Percentiles rank a stretch among this genome's conserved stretches.
These are phyloP conservation scores for Euplexia lucipara DNA, from an alignment of 2,888 invertebrate genomes.

Conservation along the genomic window DNA sequence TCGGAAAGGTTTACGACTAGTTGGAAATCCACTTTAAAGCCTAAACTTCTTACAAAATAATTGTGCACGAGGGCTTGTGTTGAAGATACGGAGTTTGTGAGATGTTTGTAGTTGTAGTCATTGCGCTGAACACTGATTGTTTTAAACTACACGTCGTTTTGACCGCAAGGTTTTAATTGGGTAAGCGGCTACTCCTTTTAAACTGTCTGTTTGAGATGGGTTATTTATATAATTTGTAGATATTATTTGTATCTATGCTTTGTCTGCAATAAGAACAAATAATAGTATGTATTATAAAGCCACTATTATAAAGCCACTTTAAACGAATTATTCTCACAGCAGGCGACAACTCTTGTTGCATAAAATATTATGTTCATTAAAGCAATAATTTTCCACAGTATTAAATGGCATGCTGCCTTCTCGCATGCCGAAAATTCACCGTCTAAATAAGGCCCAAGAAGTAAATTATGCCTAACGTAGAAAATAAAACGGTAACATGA, in stretches of 20 bases:
- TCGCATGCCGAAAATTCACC: conserved; percentile 20
- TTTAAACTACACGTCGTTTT: not conserved
- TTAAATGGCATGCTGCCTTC: not conserved
- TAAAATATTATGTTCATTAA: not conserved
- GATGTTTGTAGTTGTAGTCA: conserved; percentile 1
- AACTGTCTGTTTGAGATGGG: not conserved
- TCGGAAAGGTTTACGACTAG: conserved; percentile 49
- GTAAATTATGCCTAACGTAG: conserved; percentile 27
- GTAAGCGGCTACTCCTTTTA: not conserved
- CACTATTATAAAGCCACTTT: too few relatives aligned
- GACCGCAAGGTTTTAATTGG: not conserved
- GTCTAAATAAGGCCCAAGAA: conserved; percentile 11
- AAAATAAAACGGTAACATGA: conserved; percentile 33
- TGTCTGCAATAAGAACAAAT: not conserved
- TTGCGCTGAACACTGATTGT: not conserved
- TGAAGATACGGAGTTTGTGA: conserved; percentile 28
- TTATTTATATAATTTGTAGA: not conserved
- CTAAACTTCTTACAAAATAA: conserved; percentile 50
- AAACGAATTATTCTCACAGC: not conserved
- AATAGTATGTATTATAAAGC: too few relatives aligned
- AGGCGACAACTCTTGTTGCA: not conserved
- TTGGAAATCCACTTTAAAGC: conserved; percentile 46
- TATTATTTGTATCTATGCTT: not conserved
- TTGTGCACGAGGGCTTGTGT: conserved; percentile 24
- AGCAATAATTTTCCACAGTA: conserved; percentile 11